Evolutionary conservation across 2,888 invertebrate genomes (phyloP).

Genomic region (Dryobota labecula): DNA sequence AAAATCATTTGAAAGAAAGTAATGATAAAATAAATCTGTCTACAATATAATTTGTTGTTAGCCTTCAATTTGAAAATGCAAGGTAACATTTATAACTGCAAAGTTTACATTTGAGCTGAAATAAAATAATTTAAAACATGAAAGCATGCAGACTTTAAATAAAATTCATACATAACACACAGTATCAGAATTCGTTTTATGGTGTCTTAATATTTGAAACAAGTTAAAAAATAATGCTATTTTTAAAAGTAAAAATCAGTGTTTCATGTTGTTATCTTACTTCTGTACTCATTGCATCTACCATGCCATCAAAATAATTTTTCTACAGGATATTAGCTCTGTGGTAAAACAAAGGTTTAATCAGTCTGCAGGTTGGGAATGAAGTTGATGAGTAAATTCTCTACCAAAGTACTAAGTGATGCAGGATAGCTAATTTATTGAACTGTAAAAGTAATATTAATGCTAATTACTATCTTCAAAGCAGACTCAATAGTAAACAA

Average conservation of each 20-base stretch:
- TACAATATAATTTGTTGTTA: background rate
- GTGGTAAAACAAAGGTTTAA: background rate
- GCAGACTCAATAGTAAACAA: background rate
- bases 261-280: background rate
- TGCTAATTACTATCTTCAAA: background rate
- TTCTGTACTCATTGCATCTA: background rate
- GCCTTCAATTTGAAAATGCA: background rate
- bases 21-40: background rate
- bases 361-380: background rate
- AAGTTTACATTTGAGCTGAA: slow-evolving; percentile 9
- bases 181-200: slow-evolving; percentile 16
- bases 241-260: background rate
- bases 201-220: background rate
- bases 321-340: background rate
- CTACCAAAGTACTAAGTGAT: background rate
- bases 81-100: background rate
- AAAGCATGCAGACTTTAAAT: slow-evolving; percentile 5
- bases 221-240: background rate
- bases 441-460: background rate
- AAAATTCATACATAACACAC: background rate
- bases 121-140: slow-evolving; percentile 14
- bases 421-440: background rate
- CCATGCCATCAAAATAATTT: background rate
- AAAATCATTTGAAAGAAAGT: background rate
- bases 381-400: background rate